Conservation (phyloP, 2,797 vertebrate species). For the Chelon labrosus region DNA sequence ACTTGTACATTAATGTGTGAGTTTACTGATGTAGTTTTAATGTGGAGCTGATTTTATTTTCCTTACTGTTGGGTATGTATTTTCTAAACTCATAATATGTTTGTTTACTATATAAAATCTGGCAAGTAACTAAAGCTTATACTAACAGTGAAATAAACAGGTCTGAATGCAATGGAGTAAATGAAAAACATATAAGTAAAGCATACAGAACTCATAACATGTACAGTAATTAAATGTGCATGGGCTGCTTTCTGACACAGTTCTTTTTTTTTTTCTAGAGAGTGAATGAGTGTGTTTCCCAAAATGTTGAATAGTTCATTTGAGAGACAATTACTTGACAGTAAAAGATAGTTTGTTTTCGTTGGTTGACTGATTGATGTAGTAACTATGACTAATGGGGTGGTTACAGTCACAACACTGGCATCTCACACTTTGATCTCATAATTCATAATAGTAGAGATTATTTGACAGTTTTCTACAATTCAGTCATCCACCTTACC, state of each 20-base stretch:
- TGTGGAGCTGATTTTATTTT: background rate
- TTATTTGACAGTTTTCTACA: background rate
- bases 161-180: too few relatives aligned
- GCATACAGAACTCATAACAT: too few relatives aligned
- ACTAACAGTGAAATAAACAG: too few relatives aligned
- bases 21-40: background rate
- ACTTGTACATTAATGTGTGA: too few relatives aligned
- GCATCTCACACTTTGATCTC: slow-evolving; percentile 3
- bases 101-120: background rate
- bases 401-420: slow-evolving; percentile 21
- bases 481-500: background rate
- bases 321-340: background rate
- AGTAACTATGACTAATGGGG: slow-evolving; percentile 4
- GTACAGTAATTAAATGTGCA: too few relatives aligned
- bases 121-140: too few relatives aligned
- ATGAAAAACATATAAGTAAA: too few relatives aligned
- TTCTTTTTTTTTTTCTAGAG: too few relatives aligned
- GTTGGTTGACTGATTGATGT: background rate
- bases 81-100: background rate
- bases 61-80: background rate
- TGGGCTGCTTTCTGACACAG: too few relatives aligned
- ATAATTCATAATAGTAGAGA: background rate
- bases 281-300: too few relatives aligned
- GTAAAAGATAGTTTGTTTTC: slow-evolving; percentile 8
- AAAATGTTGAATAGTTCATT: too few relatives aligned